Conservation (phyloP, 2,797 vertebrate genomes). For the Gallinago nigripennis region DNA sequence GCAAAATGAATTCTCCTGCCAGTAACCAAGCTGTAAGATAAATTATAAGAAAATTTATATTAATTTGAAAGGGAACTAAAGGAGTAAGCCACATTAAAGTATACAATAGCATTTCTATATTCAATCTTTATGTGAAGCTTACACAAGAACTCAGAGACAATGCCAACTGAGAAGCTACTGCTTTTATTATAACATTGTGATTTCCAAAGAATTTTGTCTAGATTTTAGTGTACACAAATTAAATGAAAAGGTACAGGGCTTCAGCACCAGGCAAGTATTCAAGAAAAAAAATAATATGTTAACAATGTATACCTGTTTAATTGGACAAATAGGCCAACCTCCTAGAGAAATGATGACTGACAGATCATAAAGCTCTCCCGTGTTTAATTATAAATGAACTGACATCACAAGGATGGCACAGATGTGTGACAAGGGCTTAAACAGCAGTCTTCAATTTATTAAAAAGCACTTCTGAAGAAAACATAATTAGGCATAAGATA, state of each 20-base stretch:
- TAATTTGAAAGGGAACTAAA: neutral
- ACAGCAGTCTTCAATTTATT: slow-evolving; percentile 6
- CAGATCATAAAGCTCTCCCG: neutral
- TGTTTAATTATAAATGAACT: slow-evolving; percentile 43
- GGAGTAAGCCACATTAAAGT: neutral
- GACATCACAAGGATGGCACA: neutral
- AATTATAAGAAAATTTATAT: neutral
- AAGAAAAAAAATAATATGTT: neutral
- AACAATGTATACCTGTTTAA: neutral
- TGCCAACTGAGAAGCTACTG: neutral
- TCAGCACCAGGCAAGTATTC: neutral
- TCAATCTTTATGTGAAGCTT: neutral
- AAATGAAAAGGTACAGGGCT: neutral
- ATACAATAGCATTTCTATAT: neutral
- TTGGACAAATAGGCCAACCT: neutral
- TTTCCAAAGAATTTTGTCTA: neutral
- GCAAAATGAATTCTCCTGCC: neutral
- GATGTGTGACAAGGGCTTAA: slow-evolving; percentile 21
- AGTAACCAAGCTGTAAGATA: neutral
- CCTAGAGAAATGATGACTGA: neutral
- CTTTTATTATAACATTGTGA: neutral
- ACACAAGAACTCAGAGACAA: neutral
- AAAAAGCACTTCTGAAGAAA: neutral
- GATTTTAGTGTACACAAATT: neutral
- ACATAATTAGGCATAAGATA: neutral